A percentile compares a stretch with the other conserved stretches of the same genome.
phyloP scores from a whole-genome alignment of 2,113 vertebrate species.

The Microtus ochrogaster region DNA sequence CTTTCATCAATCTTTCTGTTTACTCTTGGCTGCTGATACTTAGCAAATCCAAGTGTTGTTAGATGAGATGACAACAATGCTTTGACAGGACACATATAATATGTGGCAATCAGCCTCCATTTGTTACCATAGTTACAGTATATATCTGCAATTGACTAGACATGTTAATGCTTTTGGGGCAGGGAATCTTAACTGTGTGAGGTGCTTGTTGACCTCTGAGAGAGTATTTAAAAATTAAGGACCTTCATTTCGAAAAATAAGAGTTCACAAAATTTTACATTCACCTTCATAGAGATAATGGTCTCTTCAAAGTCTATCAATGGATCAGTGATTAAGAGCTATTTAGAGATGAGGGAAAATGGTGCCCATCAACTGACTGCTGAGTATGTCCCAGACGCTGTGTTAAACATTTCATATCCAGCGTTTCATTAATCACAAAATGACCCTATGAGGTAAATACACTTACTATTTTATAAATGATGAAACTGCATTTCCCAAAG shows the following conservation, averaged over 20 bases:
- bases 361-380: not conserved
- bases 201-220: not conserved
- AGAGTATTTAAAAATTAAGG: not conserved
- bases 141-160: not conserved
- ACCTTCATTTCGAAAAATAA: not conserved
- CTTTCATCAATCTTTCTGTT: conserved; percentile 43
- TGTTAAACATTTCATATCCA: not conserved
- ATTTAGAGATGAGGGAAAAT: not conserved
- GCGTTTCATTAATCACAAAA: conserved; percentile 10
- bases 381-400: not conserved
- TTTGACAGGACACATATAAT: not conserved
- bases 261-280: conserved; percentile 37
- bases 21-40: not conserved
- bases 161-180: conserved; percentile 34
- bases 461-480: conserved; percentile 24
- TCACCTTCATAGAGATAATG: not conserved
- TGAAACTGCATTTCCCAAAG: not conserved
- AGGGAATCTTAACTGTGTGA: conserved; percentile 16
- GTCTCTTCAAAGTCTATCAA: not conserved
- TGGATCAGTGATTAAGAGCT: conserved; percentile 31
- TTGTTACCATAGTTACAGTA: not conserved
- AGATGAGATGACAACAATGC: not conserved
- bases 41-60: not conserved
- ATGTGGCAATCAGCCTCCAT: not conserved
- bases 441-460: not conserved